Percentiles rank a stretch among this genome's conserved stretches.
Evolutionary conservation across 2,888 invertebrate species (phyloP).

Genomic region (Brachyptera risi): DNA sequence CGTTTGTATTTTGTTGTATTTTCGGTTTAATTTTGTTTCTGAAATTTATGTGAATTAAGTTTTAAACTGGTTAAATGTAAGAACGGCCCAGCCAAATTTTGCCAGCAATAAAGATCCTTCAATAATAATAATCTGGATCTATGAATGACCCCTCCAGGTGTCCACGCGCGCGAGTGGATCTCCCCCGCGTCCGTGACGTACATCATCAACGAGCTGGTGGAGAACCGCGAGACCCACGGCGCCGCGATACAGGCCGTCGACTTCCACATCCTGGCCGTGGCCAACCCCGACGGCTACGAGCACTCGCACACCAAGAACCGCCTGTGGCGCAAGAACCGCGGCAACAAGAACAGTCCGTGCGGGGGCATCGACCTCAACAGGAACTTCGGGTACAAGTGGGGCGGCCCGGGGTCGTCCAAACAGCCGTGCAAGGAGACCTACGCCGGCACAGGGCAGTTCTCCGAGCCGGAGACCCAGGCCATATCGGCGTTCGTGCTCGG

Average conservation of each 20-base stretch:
- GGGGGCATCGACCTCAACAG: slow-evolving; percentile 79
- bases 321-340: slow-evolving; percentile 78
- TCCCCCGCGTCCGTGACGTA: slow-evolving; percentile 74
- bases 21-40: no score
- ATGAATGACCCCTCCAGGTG: no score
- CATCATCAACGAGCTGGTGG: slow-evolving; percentile 65
- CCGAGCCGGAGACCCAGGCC: slow-evolving; percentile 80
- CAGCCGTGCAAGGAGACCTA: slow-evolving; percentile 80
- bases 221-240: slow-evolving; percentile 62
- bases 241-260: slow-evolving; percentile 51
- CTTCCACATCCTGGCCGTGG: slow-evolving; percentile 67
- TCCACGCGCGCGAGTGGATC: slow-evolving; percentile 90
- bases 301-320: slow-evolving; percentile 63
- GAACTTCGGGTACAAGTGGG: slow-evolving; percentile 87
- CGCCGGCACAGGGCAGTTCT: slow-evolving; percentile 73
- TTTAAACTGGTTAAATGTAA: no score
- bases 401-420: slow-evolving; percentile 76
- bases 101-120: no score
- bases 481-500: slow-evolving; percentile 50
- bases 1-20: no score
- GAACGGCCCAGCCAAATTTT: no score
- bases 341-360: slow-evolving; percentile 45
- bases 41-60: no score
- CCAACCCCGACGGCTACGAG: slow-evolving; percentile 86
- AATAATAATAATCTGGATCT: no score